These are phyloP conservation scores for Yoshiicerus persimilis DNA, from an alignment of 1,140 invertebrate species.

Conservation along the genomic window DNA sequence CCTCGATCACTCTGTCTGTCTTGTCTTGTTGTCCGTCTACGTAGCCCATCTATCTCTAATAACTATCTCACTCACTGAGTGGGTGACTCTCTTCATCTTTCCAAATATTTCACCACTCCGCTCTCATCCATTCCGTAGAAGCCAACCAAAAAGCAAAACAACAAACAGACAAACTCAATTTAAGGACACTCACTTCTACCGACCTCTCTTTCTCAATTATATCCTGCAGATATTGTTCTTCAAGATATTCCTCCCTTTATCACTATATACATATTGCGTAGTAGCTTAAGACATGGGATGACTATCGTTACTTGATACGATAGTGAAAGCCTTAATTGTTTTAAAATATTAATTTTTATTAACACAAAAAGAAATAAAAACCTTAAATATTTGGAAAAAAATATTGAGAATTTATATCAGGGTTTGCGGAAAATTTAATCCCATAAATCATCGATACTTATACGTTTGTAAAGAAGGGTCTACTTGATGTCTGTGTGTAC, in stretches of 20 bases:
- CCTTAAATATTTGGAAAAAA: too few relatives aligned
- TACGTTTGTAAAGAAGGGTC: too few relatives aligned
- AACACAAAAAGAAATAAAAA: too few relatives aligned
- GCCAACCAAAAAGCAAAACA: not conserved
- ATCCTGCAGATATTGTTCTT: too few relatives aligned
- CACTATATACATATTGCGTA: not conserved
- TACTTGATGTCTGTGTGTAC: not conserved
- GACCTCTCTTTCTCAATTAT: not conserved
- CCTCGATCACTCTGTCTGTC: slow-evolving; percentile 5
- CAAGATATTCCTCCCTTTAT: too few relatives aligned
- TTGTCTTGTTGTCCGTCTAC: not conserved
- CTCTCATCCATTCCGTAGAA: not conserved
- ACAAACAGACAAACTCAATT: not conserved
- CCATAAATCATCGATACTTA: not conserved
- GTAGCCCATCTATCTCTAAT: not conserved
- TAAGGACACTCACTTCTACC: not conserved
- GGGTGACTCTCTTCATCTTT: not conserved
- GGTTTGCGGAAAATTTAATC: too few relatives aligned
- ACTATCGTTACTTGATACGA: too few relatives aligned
- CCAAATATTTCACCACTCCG: not conserved
- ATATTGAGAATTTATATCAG: too few relatives aligned
- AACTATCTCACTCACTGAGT: not conserved
- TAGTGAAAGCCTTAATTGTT: too few relatives aligned
- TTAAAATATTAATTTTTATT: too few relatives aligned
- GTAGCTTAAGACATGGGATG: not conserved